Evolutionary conservation across 2,888 invertebrate genomes (phyloP).

Genomic region (Ceramica pisi): DNA sequence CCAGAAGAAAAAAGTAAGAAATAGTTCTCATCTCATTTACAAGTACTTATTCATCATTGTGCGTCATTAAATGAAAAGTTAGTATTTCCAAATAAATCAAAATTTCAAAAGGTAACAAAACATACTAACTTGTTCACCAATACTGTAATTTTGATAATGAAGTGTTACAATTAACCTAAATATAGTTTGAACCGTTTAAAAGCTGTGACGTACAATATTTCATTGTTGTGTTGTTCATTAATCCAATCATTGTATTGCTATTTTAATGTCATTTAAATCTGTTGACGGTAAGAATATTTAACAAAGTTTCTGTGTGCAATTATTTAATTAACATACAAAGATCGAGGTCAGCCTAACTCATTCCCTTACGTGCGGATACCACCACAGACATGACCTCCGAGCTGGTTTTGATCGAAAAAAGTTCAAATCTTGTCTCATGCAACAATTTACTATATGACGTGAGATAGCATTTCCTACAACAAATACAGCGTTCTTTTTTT

Average conservation of each 20-base stretch:
- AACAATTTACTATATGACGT: constrained; percentile 1
- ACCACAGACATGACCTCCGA: neutral
- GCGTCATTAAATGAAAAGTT: constrained; percentile 44
- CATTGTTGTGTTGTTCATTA: constrained; percentile 13
- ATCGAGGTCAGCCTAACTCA: neutral
- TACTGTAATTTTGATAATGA: constrained; percentile 9
- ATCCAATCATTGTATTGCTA: constrained; percentile 18
- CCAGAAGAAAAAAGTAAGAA: constrained; percentile 35
- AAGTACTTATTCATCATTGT: constrained; percentile 27
- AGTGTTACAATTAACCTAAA: constrained; percentile 21
- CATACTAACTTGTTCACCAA: constrained; percentile 20
- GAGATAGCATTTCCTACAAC: neutral
- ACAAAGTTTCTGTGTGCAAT: constrained; percentile 51
- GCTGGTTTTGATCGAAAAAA: neutral
- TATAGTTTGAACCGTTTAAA: constrained; percentile 11
- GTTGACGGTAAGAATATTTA: constrained; percentile 11
- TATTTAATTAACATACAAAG: constrained; percentile 18
- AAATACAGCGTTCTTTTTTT: too few species aligned
- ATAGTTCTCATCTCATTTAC: constrained; percentile 22
- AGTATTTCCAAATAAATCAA: constrained; percentile 49
- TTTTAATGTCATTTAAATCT: constrained; percentile 18
- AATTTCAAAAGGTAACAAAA: constrained; percentile 49
- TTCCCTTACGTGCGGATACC: neutral
- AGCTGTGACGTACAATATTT: neutral
- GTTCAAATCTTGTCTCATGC: neutral